Percentiles rank a stretch among this genome's conserved stretches.
phyloP scores from a whole-genome alignment of 2,888 invertebrate species.

The Tanypteryx hageni region DNA sequence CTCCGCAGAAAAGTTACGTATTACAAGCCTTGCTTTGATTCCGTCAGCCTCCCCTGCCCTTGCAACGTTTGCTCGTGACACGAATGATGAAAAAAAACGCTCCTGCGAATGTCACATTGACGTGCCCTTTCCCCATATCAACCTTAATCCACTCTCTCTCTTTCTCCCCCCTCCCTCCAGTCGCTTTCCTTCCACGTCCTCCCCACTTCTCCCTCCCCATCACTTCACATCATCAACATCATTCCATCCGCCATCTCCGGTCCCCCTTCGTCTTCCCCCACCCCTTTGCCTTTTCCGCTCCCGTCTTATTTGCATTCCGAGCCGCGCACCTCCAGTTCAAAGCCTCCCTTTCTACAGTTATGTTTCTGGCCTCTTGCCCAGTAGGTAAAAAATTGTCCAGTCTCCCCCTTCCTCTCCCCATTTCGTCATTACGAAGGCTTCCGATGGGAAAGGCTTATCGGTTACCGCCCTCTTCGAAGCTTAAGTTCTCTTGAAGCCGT shows the following conservation, averaged over 20 bases:
- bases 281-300: no score
- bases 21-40: neutral
- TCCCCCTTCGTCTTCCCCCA: neutral
- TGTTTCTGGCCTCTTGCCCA: neutral
- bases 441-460: neutral
- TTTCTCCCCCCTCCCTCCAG: neutral
- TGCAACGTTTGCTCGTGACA: neutral
- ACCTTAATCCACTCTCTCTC: slow-evolving; percentile 12
- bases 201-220: neutral
- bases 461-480: neutral
- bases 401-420: neutral
- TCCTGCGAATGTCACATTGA: slow-evolving; percentile 20
- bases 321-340: neutral
- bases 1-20: no score
- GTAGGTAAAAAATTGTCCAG: neutral
- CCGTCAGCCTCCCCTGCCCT: neutral
- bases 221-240: neutral
- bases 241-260: neutral
- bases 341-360: neutral
- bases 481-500: no score
- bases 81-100: neutral
- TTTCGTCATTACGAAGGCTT: neutral
- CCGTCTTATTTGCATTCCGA: neutral
- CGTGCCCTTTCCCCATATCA: neutral
- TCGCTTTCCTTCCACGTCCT: neutral